Evolutionary conservation across 2,113 vertebrate genomes (phyloP).

Genomic region (Nibea albiflora): DNA sequence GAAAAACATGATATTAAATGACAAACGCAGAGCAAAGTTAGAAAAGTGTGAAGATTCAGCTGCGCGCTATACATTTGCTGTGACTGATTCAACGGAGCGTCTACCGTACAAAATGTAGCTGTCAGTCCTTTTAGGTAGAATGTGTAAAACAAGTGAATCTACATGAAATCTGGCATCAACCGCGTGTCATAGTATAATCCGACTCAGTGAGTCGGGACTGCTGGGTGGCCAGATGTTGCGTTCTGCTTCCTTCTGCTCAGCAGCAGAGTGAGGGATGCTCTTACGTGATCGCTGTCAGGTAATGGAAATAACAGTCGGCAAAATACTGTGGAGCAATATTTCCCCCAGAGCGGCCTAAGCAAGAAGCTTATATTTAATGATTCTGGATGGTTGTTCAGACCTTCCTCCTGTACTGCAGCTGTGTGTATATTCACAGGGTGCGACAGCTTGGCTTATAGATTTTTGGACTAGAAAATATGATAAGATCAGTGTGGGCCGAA

Average conservation of each 20-base stretch:
- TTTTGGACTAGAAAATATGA: not conserved
- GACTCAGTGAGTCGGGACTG: not conserved
- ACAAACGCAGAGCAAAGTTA: not conserved
- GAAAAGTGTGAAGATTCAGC: not conserved
- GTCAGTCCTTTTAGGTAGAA: not conserved
- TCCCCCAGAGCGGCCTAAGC: not conserved
- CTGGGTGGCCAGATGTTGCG: conserved; percentile 28
- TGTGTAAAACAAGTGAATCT: not conserved
- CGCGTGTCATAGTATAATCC: not conserved
- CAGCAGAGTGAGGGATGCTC: not conserved
- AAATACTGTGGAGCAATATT: not conserved
- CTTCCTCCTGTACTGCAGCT: not conserved
- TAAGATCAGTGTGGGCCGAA: not conserved
- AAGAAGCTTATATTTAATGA: not conserved
- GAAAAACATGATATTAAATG: not conserved
- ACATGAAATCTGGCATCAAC: not conserved
- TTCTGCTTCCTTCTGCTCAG: conserved; percentile 8
- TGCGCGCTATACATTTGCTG: not conserved
- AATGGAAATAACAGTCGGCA: not conserved
- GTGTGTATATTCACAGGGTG: not conserved
- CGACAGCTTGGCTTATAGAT: not conserved
- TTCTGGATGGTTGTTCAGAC: not conserved
- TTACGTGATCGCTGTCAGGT: not conserved
- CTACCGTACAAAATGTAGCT: not conserved
- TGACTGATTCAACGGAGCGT: not conserved